Evolutionary conservation across 2,113 vertebrate species (phyloP).

Genomic region (Petrocephalus zakoni): DNA sequence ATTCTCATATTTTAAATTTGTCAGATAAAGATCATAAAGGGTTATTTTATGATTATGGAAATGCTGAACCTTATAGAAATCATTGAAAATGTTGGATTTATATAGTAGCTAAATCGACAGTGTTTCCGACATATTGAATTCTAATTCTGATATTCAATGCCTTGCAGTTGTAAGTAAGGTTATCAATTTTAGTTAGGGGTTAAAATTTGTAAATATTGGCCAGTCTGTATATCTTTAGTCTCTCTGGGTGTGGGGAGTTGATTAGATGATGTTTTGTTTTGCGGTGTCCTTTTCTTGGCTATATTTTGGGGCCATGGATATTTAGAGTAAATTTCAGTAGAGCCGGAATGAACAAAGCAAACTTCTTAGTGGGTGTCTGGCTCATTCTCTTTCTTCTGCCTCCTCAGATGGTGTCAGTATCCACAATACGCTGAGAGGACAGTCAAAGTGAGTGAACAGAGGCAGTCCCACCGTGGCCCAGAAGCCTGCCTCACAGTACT

Average conservation of each 20-base stretch:
- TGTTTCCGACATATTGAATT: background rate
- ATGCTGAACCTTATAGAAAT: background rate
- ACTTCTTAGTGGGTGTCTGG: background rate
- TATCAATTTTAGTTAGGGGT: background rate
- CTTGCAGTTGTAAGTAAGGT: background rate
- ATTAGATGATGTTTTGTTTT: background rate
- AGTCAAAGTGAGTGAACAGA: background rate
- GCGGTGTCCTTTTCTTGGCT: background rate
- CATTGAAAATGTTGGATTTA: background rate
- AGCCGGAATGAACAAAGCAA: background rate
- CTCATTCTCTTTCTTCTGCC: background rate
- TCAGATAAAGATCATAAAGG: background rate
- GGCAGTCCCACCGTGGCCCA: background rate
- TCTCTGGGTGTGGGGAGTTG: background rate
- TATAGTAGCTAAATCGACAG: background rate
- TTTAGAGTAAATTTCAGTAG: background rate
- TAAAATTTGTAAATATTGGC: background rate
- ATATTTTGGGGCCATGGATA: background rate
- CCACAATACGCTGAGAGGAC: background rate
- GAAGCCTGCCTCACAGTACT: constrained; percentile 1
- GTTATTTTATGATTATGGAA: background rate
- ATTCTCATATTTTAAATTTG: background rate
- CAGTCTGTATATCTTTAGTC: background rate
- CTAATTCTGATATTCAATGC: background rate
- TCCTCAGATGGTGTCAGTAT: background rate